A percentile compares a stretch with the other conserved stretches of the same genome.
These are phyloP conservation scores for Solea senegalensis DNA, from an alignment of 2,113 vertebrate genomes.

Conservation along the genomic window DNA sequence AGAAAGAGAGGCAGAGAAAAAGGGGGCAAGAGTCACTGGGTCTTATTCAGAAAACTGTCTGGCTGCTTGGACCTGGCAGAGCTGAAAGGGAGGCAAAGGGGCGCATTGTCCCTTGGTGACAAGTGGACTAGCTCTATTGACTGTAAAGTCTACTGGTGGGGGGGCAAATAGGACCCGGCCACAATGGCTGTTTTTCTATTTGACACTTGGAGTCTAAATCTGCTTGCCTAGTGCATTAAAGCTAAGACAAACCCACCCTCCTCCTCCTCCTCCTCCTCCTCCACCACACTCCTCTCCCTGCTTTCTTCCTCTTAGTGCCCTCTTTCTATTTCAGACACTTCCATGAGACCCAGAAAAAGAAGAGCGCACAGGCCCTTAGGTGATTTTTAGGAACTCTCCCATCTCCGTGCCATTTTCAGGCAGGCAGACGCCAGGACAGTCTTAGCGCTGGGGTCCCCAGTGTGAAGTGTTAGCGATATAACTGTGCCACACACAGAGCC, in stretches of 20 bases:
- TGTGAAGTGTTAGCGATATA: slow-evolving; percentile 69
- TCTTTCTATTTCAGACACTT: slow-evolving; percentile 60
- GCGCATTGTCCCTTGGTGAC: slow-evolving; percentile 80
- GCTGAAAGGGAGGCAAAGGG: slow-evolving; percentile 78
- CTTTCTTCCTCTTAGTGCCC: slow-evolving; percentile 28
- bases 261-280: slow-evolving; percentile 20
- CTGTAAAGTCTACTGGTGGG: slow-evolving; percentile 82
- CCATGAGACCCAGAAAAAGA: slow-evolving; percentile 49
- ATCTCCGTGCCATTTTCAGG: slow-evolving; percentile 56
- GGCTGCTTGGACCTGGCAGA: slow-evolving; percentile 76
- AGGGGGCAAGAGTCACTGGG: slow-evolving; percentile 79
- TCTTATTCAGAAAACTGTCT: slow-evolving; percentile 77
- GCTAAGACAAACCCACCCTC: slow-evolving; percentile 67
- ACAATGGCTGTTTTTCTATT: slow-evolving; percentile 82
- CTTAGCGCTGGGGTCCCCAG: slow-evolving; percentile 52
- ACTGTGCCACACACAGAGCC: slow-evolving; percentile 71
- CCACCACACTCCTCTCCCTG: slow-evolving; percentile 20
- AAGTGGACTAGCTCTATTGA: slow-evolving; percentile 86
- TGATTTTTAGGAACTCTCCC: slow-evolving; percentile 63
- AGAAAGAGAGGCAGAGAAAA: slow-evolving; percentile 73
- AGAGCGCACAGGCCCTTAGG: slow-evolving; percentile 50
- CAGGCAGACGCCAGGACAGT: slow-evolving; percentile 40
- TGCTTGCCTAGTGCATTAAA: slow-evolving; percentile 73
- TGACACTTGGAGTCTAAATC: slow-evolving; percentile 82
- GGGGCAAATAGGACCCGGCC: slow-evolving; percentile 55